Evolutionary conservation across 2,113 vertebrate genomes (phyloP), one percentile per base, ranked within the genome.

Genomic region (Sinocyclocheilus anophthalmus): DNA sequence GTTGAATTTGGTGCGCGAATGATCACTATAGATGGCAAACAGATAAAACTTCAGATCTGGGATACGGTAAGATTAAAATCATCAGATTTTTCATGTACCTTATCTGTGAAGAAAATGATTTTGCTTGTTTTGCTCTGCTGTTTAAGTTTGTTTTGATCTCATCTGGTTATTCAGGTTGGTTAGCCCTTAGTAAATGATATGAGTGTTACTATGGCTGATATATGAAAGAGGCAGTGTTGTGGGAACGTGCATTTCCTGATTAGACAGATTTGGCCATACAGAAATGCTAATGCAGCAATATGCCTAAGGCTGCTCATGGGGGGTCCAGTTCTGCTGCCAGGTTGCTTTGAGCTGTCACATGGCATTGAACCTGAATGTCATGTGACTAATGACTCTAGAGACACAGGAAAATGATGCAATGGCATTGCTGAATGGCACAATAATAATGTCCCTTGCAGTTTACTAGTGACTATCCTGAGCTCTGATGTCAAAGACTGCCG

Each of bases 31-130:
- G 97, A 99, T 93, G 97, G 98, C 85, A 99, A 99, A 97, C 98
- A 99, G 93, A 99, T 99, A 95, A 99, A 99, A 95, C 97, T 99
- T 95, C 98, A 99, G 92, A 99, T 99, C 93, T 99, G 98, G 98
- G 98, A 99, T 94, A 99, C 98, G 85, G 98, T 99, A 95, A 98
- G 95, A 72, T 67, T 67, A 61, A 37, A 81, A 16, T 16, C 45
- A 4, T 76, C 42, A 9, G 16, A 37, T 70, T 70, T 20, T 20
- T 48, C 10, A 12, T 48, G 11, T 11, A 12, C 45, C 11, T 48
- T 48, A 48, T 48, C 12, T 48, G 9, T 48, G 2, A 2, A 12
- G 42, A 42, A 42, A 42, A 9, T 42, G 42, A 8, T 9, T 61
- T 61, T 4, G 0, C 3, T 67, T n/a, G 45, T 45, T 48, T 69